Percentiles rank a stretch among this genome's conserved stretches.
Evolutionary conservation across 1,140 invertebrate species (phyloP).

Genomic region (Scaptodrosophila lebanonensis): DNA sequence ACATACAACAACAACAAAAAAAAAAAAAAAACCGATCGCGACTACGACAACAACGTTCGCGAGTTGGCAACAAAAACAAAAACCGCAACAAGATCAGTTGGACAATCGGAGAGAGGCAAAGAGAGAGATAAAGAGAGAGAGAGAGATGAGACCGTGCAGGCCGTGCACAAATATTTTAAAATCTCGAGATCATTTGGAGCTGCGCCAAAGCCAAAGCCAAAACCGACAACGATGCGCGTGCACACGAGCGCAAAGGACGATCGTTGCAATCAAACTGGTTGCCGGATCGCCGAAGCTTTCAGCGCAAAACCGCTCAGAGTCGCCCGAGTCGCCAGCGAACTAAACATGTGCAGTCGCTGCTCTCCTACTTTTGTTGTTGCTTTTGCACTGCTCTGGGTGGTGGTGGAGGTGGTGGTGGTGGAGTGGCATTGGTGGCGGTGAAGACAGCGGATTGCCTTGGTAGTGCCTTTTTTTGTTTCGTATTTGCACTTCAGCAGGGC

Average conservation of each 20-base stretch:
- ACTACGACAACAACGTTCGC: no score
- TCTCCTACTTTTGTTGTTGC: conserved; percentile 27
- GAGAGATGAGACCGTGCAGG: background rate
- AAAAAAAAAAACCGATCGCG: no score
- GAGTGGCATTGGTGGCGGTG: conserved; percentile 1
- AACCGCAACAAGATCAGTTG: no score
- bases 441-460: conserved; percentile 10
- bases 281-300: conserved; percentile 31
- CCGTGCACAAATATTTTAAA: background rate
- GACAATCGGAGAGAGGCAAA: no score
- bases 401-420: conserved; percentile 10
- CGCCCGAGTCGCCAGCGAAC: conserved; percentile 6
- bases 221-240: conserved; percentile 8
- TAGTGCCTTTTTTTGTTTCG: conserved; percentile 15
- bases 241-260: conserved; percentile 57
- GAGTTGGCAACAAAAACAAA: no score
- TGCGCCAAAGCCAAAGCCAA: background rate
- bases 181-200: background rate
- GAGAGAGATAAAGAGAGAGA: conserved; percentile 1
- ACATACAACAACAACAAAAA: no score
- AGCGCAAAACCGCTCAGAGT: conserved; percentile 13
- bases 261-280: conserved; percentile 64
- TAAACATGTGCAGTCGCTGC: conserved; percentile 32
- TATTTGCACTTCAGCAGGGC: conserved; percentile 58
- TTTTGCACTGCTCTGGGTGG: no score